phyloP scores from a whole-genome alignment of 92 coral and sea anemone species.

The Palythoa grandiflora region DNA sequence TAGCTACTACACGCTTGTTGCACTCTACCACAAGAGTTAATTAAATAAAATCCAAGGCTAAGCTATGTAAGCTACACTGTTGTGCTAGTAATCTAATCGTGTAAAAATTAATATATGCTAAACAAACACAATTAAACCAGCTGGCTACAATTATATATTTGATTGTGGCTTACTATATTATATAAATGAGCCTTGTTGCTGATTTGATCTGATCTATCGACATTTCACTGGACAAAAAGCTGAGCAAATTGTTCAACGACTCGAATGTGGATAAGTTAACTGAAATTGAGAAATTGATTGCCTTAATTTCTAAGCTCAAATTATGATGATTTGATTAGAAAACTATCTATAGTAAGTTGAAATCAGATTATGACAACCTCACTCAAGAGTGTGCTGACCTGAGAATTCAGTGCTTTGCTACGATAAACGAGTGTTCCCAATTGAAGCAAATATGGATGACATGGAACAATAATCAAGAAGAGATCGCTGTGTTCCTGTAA shows the following conservation, averaged over 20 bases:
- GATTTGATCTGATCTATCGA: too few species aligned
- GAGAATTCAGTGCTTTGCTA: conserved; percentile 1
- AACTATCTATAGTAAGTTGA: not conserved
- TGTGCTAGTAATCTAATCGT: too few species aligned
- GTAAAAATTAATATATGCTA: not conserved
- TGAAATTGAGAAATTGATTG: not conserved
- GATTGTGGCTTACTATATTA: too few species aligned
- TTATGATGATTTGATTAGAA: not conserved
- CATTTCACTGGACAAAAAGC: not conserved
- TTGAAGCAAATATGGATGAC: not conserved
- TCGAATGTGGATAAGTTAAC: not conserved
- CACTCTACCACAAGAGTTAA: too few species aligned
- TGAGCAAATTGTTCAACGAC: not conserved
- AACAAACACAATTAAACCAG: too few species aligned
- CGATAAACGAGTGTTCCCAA: not conserved
- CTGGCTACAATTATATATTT: too few species aligned
- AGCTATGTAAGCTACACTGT: too few species aligned
- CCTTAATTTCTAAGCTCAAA: not conserved
- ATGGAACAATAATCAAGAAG: conserved; percentile 25
- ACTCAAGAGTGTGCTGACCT: not conserved
- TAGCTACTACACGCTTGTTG: too few species aligned
- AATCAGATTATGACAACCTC: not conserved
- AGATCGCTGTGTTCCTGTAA: conserved; percentile 3
- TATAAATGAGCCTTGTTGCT: too few species aligned
- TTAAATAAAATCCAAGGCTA: too few species aligned